A percentile compares a stretch with the other conserved stretches of the same genome.
phyloP scores from a whole-genome alignment of 1,140 invertebrate genomes.

The Odontomachus brunneus region DNA sequence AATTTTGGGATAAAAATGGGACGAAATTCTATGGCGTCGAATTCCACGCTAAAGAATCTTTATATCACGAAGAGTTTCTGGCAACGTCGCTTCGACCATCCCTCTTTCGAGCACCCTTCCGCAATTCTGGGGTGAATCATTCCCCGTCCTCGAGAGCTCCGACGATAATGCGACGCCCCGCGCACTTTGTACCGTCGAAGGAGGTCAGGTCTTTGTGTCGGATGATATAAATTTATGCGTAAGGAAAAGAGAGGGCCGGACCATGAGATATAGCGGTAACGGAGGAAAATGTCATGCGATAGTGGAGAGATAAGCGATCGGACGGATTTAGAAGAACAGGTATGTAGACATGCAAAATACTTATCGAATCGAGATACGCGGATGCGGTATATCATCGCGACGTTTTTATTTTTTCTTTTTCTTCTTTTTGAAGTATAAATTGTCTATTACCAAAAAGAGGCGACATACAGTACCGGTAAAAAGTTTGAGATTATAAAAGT shows the following conservation, averaged over 20 bases:
- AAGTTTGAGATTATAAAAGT: no score
- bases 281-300: conserved; percentile 39
- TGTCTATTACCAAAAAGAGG: no score
- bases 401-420: not conserved
- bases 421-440: not conserved
- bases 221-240: conserved; percentile 60
- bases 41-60: not conserved
- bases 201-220: conserved; percentile 56
- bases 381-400: not conserved
- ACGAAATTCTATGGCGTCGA: not conserved
- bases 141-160: conserved; percentile 29
- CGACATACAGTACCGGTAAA: no score
- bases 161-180: conserved; percentile 61
- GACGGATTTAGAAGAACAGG: conserved; percentile 35
- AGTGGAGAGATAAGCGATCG: conserved; percentile 45
- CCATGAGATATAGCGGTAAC: conserved; percentile 40
- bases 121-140: conserved; percentile 68
- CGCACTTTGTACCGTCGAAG: conserved; percentile 55
- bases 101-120: conserved; percentile 61
- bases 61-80: conserved; percentile 22
- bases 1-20: no score
- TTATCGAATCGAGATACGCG: conserved; percentile 24
- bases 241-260: conserved; percentile 47
- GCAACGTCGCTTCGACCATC: conserved; percentile 29
- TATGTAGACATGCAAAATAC: conserved; percentile 9